phyloP scores from a whole-genome alignment of 2,888 invertebrate genomes.

The Trisateles emortualis region DNA sequence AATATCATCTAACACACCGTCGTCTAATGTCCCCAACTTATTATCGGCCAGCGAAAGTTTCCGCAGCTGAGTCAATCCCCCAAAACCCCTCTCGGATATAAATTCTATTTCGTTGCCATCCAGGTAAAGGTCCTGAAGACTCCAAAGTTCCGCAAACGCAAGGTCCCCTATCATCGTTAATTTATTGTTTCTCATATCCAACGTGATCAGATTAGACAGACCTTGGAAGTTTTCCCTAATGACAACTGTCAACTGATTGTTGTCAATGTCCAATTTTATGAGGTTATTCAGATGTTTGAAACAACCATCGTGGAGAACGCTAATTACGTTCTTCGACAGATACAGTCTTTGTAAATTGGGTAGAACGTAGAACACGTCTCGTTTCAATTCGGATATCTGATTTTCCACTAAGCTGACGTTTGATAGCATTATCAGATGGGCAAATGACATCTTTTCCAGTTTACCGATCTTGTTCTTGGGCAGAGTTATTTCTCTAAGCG shows the following conservation, averaged over 20 bases:
- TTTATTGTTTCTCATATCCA: constrained; percentile 92
- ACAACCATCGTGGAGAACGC: constrained; percentile 94
- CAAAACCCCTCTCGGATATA: constrained; percentile 92
- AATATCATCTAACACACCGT: constrained; percentile 90
- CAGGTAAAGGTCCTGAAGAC: constrained; percentile 90
- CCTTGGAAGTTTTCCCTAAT: constrained; percentile 93
- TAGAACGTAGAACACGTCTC: constrained; percentile 91
- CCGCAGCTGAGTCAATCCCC: constrained; percentile 91
- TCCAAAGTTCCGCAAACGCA: constrained; percentile 93
- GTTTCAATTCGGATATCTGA: constrained; percentile 91
- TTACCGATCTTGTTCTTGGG: constrained; percentile 91
- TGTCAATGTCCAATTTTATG: constrained; percentile 92
- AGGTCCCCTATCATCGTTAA: constrained; percentile 93
- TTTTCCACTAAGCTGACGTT: constrained; percentile 92
- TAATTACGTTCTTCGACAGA: constrained; percentile 94
- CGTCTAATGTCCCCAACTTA: constrained; percentile 90
- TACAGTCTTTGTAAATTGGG: constrained; percentile 91
- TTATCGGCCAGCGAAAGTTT: constrained; percentile 92
- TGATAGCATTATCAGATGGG: constrained; percentile 90
- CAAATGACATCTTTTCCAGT: constrained; percentile 90
- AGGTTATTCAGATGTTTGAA: constrained; percentile 91
- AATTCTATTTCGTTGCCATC: constrained; percentile 91
- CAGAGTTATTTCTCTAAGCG: constrained; percentile 89
- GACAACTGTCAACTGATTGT: constrained; percentile 91
- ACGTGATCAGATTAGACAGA: constrained; percentile 89